phyloP scores from a whole-genome alignment of 2,113 vertebrate species.

The Ictalurus punctatus region DNA sequence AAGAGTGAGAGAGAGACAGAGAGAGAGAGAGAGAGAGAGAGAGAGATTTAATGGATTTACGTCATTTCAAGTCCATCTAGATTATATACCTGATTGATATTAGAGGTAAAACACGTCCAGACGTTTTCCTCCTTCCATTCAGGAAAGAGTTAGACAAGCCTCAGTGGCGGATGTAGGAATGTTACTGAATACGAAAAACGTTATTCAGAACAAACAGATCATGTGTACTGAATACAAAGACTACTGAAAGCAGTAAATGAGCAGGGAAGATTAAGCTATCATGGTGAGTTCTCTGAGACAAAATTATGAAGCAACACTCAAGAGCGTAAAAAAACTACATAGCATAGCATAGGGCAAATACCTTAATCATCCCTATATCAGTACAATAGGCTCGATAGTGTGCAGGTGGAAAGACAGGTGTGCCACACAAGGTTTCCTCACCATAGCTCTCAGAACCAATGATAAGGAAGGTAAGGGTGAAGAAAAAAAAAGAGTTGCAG shows the following conservation, averaged over 20 bases:
- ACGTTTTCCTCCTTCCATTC: background rate
- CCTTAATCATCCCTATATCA: background rate
- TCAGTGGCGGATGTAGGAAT: background rate
- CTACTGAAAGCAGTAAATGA: too few species aligned
- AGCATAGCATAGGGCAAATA: background rate
- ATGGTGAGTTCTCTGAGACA: too few species aligned
- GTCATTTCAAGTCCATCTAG: background rate
- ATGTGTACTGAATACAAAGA: background rate
- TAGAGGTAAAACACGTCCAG: background rate
- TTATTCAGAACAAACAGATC: background rate
- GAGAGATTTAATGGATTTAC: background rate
- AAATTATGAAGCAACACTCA: background rate
- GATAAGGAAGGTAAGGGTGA: too few species aligned
- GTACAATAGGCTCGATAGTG: too few species aligned
- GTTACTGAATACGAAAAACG: background rate
- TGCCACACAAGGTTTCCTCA: too few species aligned
- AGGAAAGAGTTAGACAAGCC: too few species aligned
- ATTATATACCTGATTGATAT: background rate
- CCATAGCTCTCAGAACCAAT: too few species aligned
- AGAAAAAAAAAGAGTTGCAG: background rate
- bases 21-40: background rate
- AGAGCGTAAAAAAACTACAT: background rate
- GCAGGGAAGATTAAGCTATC: background rate
- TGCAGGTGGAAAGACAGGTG: too few species aligned
- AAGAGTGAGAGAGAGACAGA: constrained; percentile 9